phyloP scores from a whole-genome alignment of 2,888 invertebrate genomes.

The Drosophila multiciliata region DNA sequence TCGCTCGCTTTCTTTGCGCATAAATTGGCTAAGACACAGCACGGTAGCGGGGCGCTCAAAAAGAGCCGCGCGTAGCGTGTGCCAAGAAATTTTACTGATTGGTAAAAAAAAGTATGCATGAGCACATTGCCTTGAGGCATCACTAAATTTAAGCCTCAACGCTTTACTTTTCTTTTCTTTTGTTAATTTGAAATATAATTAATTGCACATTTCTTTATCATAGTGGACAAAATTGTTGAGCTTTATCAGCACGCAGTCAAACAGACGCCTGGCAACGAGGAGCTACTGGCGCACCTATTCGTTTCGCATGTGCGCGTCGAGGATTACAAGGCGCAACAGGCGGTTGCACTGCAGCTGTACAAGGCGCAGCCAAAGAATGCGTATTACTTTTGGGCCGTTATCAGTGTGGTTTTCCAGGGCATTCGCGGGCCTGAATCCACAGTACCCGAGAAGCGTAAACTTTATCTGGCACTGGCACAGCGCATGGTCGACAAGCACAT shows the following conservation, averaged over 20 bases:
- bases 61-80: slow-evolving; percentile 25
- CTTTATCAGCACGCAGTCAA: slow-evolving; percentile 96
- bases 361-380: slow-evolving; percentile 97
- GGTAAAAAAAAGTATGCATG: slow-evolving; percentile 7
- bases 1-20: slow-evolving; percentile 52
- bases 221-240: slow-evolving; percentile 95
- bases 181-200: neutral
- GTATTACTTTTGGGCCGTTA: slow-evolving; percentile 99
- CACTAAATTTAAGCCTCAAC: neutral
- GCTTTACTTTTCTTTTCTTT: neutral
- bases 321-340: slow-evolving; percentile 95
- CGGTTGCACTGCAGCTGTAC: slow-evolving; percentile 94
- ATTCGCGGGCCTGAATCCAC: slow-evolving; percentile 85
- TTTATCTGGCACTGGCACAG: slow-evolving; percentile 95
- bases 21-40: slow-evolving; percentile 32
- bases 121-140: slow-evolving; percentile 3
- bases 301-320: slow-evolving; percentile 97
- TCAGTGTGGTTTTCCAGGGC: slow-evolving; percentile 96
- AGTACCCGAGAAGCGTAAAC: slow-evolving; percentile 87
- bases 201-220: neutral
- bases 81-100: slow-evolving; percentile 44
- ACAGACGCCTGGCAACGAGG: slow-evolving; percentile 94
- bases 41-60: neutral
- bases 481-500: slow-evolving; percentile 97
- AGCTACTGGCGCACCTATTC: slow-evolving; percentile 96